Conservation (phyloP, 2,888 invertebrate genomes). For the Dolomedes plantarius region DNA sequence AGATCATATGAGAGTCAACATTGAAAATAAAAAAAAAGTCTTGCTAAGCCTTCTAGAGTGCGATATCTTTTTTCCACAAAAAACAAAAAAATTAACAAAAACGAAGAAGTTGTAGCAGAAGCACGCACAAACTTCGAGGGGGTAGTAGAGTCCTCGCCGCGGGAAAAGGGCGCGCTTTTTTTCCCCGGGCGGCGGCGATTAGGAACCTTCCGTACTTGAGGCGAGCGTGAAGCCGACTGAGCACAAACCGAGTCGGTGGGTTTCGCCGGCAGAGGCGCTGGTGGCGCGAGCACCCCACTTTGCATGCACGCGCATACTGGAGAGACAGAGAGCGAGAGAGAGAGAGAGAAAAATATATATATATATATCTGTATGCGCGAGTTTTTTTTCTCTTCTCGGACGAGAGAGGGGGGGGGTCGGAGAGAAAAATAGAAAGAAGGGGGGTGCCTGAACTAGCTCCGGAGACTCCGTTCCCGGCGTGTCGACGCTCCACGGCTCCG, state of each 20-base stretch:
- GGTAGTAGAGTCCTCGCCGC: neutral
- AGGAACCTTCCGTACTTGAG: constrained; percentile 56
- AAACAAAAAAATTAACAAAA: too few relatives aligned
- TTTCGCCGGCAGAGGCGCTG: constrained; percentile 45
- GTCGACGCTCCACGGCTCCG: constrained; percentile 8
- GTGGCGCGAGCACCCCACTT: constrained; percentile 29
- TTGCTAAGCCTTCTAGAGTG: constrained; percentile 64
- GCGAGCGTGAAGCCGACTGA: constrained; percentile 45
- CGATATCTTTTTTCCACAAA: constrained; percentile 36
- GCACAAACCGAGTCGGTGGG: neutral
- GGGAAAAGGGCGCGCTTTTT: neutral
- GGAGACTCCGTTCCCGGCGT: constrained; percentile 18
- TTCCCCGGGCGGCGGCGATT: constrained; percentile 22
- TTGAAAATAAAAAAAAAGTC: too few relatives aligned
- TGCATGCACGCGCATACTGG: constrained; percentile 41
- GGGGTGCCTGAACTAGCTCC: constrained; percentile 18
- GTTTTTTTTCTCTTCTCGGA: constrained; percentile 10
- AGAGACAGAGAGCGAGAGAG: constrained; percentile 11
- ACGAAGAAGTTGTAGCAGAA: too few relatives aligned
- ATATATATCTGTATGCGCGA: constrained; percentile 43
- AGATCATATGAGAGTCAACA: constrained; percentile 32
- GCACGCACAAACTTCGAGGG: constrained; percentile 13
- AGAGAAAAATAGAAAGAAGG: too few relatives aligned
- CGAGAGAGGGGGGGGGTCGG: constrained; percentile 4
- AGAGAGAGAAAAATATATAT: neutral